These are phyloP conservation scores for Lerema accius DNA, from an alignment of 1,140 invertebrate genomes.

Conservation along the genomic window DNA sequence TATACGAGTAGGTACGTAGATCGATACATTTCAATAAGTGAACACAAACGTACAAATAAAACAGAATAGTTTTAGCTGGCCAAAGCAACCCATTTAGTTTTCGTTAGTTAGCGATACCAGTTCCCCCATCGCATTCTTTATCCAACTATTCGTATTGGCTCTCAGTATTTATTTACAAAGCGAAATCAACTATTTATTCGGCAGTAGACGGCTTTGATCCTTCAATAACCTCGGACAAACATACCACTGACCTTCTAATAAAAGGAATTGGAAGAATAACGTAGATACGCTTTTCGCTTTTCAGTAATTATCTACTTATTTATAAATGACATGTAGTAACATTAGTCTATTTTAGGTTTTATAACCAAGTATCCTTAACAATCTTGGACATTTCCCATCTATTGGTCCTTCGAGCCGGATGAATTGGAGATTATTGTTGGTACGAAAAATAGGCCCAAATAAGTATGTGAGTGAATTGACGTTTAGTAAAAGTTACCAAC, in stretches of 20 bases:
- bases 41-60: constrained; percentile 13
- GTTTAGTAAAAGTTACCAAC: too few species aligned
- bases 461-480: too few species aligned
- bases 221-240: constrained; percentile 64
- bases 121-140: constrained; percentile 58
- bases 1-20: too few species aligned
- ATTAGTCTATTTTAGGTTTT: too few species aligned
- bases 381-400: too few species aligned
- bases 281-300: constrained; percentile 44
- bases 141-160: constrained; percentile 63
- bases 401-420: too few species aligned
- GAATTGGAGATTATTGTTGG: too few species aligned
- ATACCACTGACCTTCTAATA: constrained; percentile 67
- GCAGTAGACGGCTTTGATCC: constrained; percentile 74
- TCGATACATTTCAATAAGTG: not conserved
- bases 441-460: too few species aligned
- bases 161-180: constrained; percentile 75
- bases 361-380: too few species aligned
- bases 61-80: not conserved
- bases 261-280: constrained; percentile 45
- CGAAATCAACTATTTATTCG: constrained; percentile 79
- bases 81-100: constrained; percentile 61
- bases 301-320: too few species aligned
- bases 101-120: constrained; percentile 59
- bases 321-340: too few species aligned